Conservation (phyloP, 2,113 vertebrate species). For the Microcebus griseorufus region DNA sequence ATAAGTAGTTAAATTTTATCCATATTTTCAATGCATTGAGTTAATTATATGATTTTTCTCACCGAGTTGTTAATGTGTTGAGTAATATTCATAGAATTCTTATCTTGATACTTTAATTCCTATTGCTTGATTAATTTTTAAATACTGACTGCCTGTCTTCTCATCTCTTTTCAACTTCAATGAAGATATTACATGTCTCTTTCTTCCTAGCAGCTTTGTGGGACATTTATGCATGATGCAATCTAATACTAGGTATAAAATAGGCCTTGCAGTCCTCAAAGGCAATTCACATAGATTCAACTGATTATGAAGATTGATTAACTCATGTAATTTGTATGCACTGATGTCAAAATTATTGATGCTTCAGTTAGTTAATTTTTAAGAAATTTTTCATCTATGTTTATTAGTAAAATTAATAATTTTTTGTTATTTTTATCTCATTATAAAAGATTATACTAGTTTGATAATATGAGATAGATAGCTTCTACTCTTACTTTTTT, state of each 20-base stretch:
- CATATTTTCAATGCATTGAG: not conserved
- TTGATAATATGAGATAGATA: not conserved
- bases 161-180: not conserved
- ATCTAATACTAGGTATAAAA: not conserved
- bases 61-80: not conserved
- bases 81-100: not conserved
- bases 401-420: not conserved
- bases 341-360: conserved; percentile 7
- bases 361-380: not conserved
- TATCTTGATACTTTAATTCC: not conserved
- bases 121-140: not conserved
- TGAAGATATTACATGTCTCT: not conserved
- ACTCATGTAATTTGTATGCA: not conserved
- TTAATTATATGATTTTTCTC: not conserved
- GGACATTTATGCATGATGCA: not conserved
- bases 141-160: not conserved
- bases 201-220: not conserved
- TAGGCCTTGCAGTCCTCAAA: not conserved
- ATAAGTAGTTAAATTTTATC: not conserved
- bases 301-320: not conserved
- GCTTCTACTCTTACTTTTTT: not conserved
- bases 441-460: not conserved
- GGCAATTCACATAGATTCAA: not conserved
- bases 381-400: not conserved
- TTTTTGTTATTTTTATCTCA: not conserved